Evolutionary conservation across 2,888 invertebrate species (phyloP).

Genomic region (Drosophila hawaiiensis): DNA sequence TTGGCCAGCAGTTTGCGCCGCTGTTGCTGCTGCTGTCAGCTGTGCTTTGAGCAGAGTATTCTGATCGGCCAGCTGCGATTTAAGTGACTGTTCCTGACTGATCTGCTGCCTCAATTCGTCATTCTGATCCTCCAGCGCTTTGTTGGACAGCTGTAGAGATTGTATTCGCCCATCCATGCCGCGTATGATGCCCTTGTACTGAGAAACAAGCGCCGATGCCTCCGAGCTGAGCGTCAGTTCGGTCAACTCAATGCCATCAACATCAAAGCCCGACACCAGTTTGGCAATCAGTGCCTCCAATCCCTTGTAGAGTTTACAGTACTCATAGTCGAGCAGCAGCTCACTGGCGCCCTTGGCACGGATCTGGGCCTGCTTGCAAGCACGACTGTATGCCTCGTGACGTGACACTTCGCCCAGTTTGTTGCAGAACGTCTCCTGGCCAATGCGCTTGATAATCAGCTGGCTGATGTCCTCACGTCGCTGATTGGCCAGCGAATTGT

Average conservation of each 20-base stretch:
- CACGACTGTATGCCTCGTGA: slow-evolving; percentile 95
- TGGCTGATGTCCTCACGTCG: slow-evolving; percentile 91
- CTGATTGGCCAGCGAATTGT: slow-evolving; percentile 91
- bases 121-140: slow-evolving; percentile 75
- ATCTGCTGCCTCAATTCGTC: slow-evolving; percentile 86
- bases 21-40: slow-evolving; percentile 86
- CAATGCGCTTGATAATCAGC: slow-evolving; percentile 95
- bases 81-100: slow-evolving; percentile 89
- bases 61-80: slow-evolving; percentile 93
- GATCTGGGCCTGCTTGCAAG: slow-evolving; percentile 97
- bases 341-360: slow-evolving; percentile 91
- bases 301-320: slow-evolving; percentile 95
- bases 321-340: slow-evolving; percentile 96
- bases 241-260: slow-evolving; percentile 86
- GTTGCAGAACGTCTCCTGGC: slow-evolving; percentile 94
- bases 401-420: slow-evolving; percentile 94
- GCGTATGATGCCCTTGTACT: slow-evolving; percentile 96
- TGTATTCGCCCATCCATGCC: slow-evolving; percentile 92
- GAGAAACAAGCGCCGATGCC: slow-evolving; percentile 85
- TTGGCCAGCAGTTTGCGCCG: background rate
- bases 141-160: slow-evolving; percentile 81
- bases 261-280: slow-evolving; percentile 86
- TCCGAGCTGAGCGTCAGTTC: slow-evolving; percentile 85
- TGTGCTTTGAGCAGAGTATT: slow-evolving; percentile 93
- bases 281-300: slow-evolving; percentile 88